Base-by-base conservation (phyloP, 2,888 invertebrate genomes). In the Ellobium chinense region DNA sequence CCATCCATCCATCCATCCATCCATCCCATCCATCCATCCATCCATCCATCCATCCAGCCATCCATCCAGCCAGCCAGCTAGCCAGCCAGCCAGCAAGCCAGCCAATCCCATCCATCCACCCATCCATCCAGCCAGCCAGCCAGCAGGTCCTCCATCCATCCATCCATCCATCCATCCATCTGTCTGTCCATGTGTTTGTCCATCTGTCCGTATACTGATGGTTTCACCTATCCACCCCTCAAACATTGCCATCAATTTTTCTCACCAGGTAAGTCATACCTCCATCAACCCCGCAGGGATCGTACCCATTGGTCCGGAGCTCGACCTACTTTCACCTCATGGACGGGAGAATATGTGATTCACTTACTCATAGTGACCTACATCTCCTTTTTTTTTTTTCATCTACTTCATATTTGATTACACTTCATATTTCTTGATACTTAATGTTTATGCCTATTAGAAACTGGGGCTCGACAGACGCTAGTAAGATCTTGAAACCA, bases 251-350 rank as follows among this genome's bases (percentile, higher is more conserved):
- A 21, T 29, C 24, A 31, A n/a, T 60, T 62, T 39, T 60, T 60
- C 29, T 63, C 82, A 82, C 12, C 85, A 90, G 88, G 75, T 66
- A 73, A 89, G 89, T 31, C 89, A 88, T 39, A 79, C 24, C 14
- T 65, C 70, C 14, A 88, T 91, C 74, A 91, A 91, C 80, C 90
- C 90, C 31, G 77, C 77, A 18, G 82, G 89, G 5, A 89, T 91
- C n/a, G 86, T 89, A 7, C 82, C 89, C 14, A 83, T 90, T 36
- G 89, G 90, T 65, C 90, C 91, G 12, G 89, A 89, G 31, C 77
- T 89, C 21, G 86, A 89, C 82, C 87, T 89, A 29, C 83, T 73
- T 46, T 85, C 79, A 73, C 87, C 88, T 18, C 89, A 90, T 68
- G 82, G 82, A 7, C 80, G 89, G 70, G 87, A 89, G 14, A 63